phyloP scores from a whole-genome alignment of 1,140 invertebrate genomes.

The Trypoxylus dichotomus region DNA sequence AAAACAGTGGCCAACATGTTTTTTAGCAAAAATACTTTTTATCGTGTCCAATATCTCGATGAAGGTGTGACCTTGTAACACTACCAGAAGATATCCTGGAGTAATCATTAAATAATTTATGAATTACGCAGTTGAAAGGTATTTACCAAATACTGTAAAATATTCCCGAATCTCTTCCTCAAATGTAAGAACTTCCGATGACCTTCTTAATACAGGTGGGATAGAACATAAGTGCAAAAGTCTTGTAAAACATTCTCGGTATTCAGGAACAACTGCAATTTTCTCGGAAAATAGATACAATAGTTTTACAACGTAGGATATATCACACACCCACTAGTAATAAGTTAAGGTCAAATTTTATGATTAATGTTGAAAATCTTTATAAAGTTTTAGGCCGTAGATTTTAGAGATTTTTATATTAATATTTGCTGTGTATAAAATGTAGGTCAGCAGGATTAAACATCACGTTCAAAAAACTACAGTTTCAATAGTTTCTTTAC shows the following conservation, averaged over 20 bases:
- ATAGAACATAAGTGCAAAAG: not conserved
- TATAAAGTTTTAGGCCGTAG: too few species aligned
- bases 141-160: constrained; percentile 24
- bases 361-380: too few species aligned
- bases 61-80: not conserved
- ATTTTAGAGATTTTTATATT: too few species aligned
- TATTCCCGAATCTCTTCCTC: not conserved
- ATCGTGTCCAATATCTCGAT: not conserved
- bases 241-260: not conserved
- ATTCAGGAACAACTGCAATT: not conserved
- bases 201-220: not conserved
- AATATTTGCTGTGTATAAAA: too few species aligned
- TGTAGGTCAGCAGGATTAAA: too few species aligned
- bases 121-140: not conserved
- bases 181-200: constrained; percentile 16
- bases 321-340: not conserved
- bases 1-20: not conserved
- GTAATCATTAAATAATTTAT: not conserved
- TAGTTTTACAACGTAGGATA: not conserved
- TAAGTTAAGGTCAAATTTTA: not conserved
- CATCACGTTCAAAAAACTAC: too few species aligned
- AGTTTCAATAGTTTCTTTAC: too few species aligned
- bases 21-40: not conserved
- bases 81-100: constrained; percentile 13
- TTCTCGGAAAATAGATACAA: constrained; percentile 17